Evolutionary conservation across 1,140 invertebrate genomes (phyloP).

Genomic region (Ylistrum balloti): DNA sequence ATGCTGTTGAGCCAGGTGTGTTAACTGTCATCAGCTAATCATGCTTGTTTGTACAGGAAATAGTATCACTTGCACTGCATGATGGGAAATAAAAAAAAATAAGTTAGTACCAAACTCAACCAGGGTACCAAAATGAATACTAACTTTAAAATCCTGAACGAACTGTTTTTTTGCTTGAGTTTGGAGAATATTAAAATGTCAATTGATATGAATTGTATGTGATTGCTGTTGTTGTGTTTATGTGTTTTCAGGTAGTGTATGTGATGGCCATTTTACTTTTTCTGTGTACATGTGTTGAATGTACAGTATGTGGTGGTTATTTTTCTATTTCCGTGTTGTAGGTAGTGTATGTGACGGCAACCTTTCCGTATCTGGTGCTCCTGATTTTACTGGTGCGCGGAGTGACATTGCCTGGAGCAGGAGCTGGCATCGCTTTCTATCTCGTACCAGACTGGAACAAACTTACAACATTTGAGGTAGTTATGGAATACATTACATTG

Average conservation of each 20-base stretch:
- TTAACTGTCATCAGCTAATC: too few species aligned
- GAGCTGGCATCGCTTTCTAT: constrained; percentile 89
- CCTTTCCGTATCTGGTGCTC: constrained; percentile 92
- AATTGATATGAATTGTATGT: too few species aligned
- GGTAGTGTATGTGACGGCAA: constrained; percentile 91
- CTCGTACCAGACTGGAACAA: constrained; percentile 72
- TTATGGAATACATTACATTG: too few species aligned
- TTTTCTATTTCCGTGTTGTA: constrained; percentile 49
- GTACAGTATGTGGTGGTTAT: not conserved
- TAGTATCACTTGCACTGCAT: too few species aligned
- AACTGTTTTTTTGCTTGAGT: too few species aligned
- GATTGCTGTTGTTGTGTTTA: not conserved
- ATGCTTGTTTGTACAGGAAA: too few species aligned
- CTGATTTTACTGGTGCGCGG: constrained; percentile 91
- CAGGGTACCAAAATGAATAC: too few species aligned
- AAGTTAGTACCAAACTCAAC: too few species aligned
- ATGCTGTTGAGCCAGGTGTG: too few species aligned
- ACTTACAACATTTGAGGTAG: constrained; percentile 64
- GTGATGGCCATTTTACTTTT: not conserved
- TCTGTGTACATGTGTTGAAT: not conserved
- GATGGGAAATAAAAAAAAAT: too few species aligned
- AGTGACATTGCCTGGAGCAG: constrained; percentile 90
- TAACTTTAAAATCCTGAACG: too few species aligned
- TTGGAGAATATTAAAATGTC: too few species aligned
- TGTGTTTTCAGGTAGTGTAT: not conserved